phyloP scores from a whole-genome alignment of 2,888 invertebrate species.

The Andrena minutula region DNA sequence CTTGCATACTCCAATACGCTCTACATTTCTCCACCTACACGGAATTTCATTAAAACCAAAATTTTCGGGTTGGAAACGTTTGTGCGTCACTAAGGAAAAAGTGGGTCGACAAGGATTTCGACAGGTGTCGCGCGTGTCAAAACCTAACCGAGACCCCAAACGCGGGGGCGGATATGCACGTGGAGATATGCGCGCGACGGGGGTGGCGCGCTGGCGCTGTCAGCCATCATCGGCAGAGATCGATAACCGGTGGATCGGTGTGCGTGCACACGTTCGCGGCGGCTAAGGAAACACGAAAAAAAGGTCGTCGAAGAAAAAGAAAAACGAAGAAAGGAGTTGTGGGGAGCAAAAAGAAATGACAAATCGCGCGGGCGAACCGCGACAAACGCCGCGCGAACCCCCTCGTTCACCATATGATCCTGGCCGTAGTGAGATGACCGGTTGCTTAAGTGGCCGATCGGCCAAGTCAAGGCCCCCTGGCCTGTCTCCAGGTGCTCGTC shows the following conservation, averaged over 20 bases:
- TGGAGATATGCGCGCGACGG: constrained; percentile 55
- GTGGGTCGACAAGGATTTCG: not conserved
- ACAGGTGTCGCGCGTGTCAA: not conserved
- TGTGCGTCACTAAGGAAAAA: not conserved
- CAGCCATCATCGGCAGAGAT: constrained; percentile 69
- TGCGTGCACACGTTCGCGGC: constrained; percentile 54
- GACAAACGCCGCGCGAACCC: constrained; percentile 62
- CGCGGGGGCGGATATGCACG: constrained; percentile 41
- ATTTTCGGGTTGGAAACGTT: no score
- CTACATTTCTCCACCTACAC: no score
- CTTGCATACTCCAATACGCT: no score
- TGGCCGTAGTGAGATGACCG: constrained; percentile 81
- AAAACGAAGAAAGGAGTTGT: constrained; percentile 47
- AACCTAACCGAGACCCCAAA: not conserved
- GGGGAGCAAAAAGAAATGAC: constrained; percentile 63
- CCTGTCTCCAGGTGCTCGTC: constrained; percentile 75
- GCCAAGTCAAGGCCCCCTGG: constrained; percentile 63
- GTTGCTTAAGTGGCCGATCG: constrained; percentile 81
- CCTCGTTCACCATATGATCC: constrained; percentile 78
- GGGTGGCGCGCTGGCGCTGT: constrained; percentile 66
- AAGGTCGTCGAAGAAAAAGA: constrained; percentile 41
- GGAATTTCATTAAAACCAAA: no score
- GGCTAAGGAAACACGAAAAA: constrained; percentile 31
- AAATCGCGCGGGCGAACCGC: constrained; percentile 55
- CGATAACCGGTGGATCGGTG: constrained; percentile 65